Percentiles rank a stretch among this genome's conserved stretches.
Evolutionary conservation across 2,888 invertebrate species (phyloP).

Genomic region (Sepiola atlantica): DNA sequence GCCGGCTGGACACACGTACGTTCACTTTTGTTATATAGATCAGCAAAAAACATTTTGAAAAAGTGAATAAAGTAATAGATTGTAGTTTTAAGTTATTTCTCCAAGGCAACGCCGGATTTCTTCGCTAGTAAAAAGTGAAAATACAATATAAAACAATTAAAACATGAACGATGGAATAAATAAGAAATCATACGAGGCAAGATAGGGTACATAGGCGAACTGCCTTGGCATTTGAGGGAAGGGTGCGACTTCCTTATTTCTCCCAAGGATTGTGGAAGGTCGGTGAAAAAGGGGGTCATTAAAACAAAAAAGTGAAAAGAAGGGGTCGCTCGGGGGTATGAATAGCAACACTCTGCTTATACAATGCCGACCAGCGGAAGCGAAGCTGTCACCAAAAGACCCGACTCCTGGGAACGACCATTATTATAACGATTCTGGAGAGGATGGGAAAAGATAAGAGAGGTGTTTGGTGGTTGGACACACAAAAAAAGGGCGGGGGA

Average conservation of each 20-base stretch:
- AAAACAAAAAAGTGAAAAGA: no score
- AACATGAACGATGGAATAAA: background rate
- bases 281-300: background rate
- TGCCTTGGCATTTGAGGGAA: background rate
- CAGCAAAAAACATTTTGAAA: no score
- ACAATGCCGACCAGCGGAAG: background rate
- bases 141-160: no score
- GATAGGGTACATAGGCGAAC: background rate
- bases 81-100: no score
- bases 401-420: background rate
- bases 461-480: background rate
- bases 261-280: background rate
- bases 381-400: background rate
- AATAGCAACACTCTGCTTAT: background rate
- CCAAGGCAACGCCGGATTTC: no score
- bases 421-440: background rate
- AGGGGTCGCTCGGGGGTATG: background rate
- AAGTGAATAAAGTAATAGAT: no score
- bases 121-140: no score
- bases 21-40: no score
- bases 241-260: background rate
- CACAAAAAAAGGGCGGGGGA: no score
- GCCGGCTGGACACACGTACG: no score
- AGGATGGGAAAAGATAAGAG: slow-evolving; percentile 8
- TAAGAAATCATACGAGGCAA: background rate